These are phyloP conservation scores for Mustela lutreola DNA, from an alignment of 2,113 vertebrate species.

Conservation along the genomic window DNA sequence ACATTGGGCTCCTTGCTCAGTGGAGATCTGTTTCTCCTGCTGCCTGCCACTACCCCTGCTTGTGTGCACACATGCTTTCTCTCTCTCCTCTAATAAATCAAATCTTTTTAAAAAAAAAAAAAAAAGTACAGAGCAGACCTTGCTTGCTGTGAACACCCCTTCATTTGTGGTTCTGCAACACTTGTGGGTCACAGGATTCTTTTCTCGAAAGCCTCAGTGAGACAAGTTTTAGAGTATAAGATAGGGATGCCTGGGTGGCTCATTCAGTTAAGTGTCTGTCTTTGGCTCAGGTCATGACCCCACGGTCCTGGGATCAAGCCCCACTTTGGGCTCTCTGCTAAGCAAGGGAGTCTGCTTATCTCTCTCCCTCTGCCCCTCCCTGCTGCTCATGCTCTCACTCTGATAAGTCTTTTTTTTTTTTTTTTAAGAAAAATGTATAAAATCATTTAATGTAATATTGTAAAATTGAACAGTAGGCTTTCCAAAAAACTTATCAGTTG, in stretches of 20 bases:
- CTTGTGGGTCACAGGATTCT: background rate
- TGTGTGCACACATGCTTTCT: background rate
- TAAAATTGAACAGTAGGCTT: constrained; percentile 45
- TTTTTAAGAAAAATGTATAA: background rate
- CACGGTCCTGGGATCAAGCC: background rate
- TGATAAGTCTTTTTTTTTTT: background rate
- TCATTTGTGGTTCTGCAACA: background rate
- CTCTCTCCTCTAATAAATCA: background rate
- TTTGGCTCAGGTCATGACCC: background rate
- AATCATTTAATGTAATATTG: background rate
- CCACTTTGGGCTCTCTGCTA: background rate
- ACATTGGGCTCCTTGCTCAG: background rate
- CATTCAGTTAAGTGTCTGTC: background rate
- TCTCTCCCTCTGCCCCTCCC: background rate
- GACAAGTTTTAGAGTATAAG: constrained; percentile 29
- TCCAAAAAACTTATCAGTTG: background rate
- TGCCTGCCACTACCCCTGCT: background rate
- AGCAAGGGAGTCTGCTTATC: background rate
- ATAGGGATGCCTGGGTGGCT: background rate
- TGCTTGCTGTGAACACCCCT: background rate
- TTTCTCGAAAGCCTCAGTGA: constrained; percentile 40
- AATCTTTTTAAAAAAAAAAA: background rate
- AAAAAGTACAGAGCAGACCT: background rate
- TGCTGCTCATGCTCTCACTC: background rate
- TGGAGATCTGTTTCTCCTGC: background rate